Percentiles rank a stretch among this genome's conserved stretches.
phyloP scores from a whole-genome alignment of 2,113 vertebrate genomes.

The Xerus inauris region DNA sequence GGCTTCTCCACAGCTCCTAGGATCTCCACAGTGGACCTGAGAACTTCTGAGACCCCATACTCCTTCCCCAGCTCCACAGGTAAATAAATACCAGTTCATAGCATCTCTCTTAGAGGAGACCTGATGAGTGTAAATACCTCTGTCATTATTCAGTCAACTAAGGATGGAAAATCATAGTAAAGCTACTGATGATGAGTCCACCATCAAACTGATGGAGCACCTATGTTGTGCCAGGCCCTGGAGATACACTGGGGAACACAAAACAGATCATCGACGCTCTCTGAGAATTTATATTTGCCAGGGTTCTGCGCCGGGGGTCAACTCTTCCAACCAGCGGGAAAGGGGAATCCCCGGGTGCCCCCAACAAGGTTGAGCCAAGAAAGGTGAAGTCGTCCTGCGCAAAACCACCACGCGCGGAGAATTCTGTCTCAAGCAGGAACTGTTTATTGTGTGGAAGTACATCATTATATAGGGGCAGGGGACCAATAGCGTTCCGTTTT shows the following conservation, averaged over 20 bases:
- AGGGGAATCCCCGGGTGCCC: too few relatives aligned
- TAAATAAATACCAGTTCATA: neutral
- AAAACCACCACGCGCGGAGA: too few relatives aligned
- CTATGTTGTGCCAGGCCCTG: neutral
- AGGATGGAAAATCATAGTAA: neutral
- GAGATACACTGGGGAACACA: neutral
- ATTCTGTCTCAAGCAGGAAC: too few relatives aligned
- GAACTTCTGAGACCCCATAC: neutral
- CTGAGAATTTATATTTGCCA: neutral
- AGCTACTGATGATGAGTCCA: neutral
- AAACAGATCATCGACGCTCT: neutral
- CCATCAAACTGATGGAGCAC: neutral
- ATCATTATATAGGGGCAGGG: too few relatives aligned
- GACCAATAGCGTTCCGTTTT: too few relatives aligned
- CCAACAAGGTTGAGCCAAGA: too few relatives aligned
- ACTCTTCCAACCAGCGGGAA: too few relatives aligned
- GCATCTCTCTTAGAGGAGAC: neutral
- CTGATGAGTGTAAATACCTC: neutral
- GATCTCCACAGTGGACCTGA: neutral
- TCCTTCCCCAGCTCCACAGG: neutral
- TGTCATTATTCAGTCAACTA: neutral
- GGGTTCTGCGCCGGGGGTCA: too few relatives aligned
- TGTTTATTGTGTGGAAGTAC: too few relatives aligned
- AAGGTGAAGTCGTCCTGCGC: too few relatives aligned
- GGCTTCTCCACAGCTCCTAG: constrained; percentile 42